Evolutionary conservation across 2,797 vertebrate genomes (phyloP), one percentile per base, ranked within the genome.

Genomic region (Artibeus jamaicensis): DNA sequence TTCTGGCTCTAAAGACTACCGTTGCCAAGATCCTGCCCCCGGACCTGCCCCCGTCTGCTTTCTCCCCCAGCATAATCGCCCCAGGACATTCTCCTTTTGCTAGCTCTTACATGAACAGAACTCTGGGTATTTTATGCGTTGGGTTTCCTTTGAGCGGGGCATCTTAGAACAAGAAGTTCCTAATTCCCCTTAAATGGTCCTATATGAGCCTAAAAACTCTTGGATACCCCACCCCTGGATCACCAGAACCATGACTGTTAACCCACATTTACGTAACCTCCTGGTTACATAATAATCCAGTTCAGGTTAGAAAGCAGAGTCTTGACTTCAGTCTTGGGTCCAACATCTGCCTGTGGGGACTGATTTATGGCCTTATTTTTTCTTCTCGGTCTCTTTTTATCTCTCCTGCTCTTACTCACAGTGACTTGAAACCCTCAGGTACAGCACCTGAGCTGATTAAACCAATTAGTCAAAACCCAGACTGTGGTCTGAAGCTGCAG

Each of bases 271-370:
- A 48, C 11, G 7, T 53, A 85, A 1, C 42, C 85, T 94, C 90
- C 89, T 87, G 87, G 79, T 62, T 68, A 46, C 82, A 93, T 71
- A 84, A 93, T 91, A 32, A 15, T 48, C 26, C 94, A 92, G 97
- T 97, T 97, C 88, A 92, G 92, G 88, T 91, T 96, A 85, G 86
- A 74, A 82, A 96, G 71, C 77, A 67, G 83, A 18, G 48, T 71
- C 92, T 83, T n/a, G 92, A 86, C 97, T 96, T 92, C 46, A 42
- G 94, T 93, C 98, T 96, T 48, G 82, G 84, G 84, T 94, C 92
- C 88, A 34, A 11, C n/a, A 4, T 81, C 92, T 96, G 91, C 95
- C 70, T 55, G 0, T 1, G 29, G 83, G 57, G 79, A 42, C n/a
- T 55, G 18, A 76, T 37, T 89, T 91, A 71, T 94, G 68, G 57